Base-by-base conservation (phyloP, 2,113 vertebrate species). In the Epinephelus moara region DNA sequence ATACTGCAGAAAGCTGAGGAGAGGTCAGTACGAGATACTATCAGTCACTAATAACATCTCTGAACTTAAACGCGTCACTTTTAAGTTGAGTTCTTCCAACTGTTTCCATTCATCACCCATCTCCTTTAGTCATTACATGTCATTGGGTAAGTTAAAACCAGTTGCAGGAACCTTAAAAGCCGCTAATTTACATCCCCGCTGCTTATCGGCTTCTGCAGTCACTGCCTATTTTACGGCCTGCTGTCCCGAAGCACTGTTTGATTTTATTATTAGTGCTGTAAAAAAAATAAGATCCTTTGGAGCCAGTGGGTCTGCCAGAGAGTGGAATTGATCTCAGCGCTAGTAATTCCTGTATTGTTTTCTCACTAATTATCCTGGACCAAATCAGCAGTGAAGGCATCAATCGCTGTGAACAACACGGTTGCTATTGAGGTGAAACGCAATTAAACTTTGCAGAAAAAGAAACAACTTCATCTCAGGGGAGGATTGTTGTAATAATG, bases 321-420 rank as follows among this genome's bases (percentile, higher is more conserved):
- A 78, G 67, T 66, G 18, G n/a, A 85, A 92, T 82, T 90, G 90
- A 91, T 93, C 73, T 63, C 6, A 10, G 53, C 12, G 30, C 56
- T 56, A 42, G 50, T 62, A 85, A 82, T 69, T 53, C 37, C 84
- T 70, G 18, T 23, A 53, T 78, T 83, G 67, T 80, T 85, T 83
- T 82, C 60, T 68, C 78, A 80, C 77, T 88, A 86, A 91, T 91
- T 86, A 88, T 75, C 87, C 37, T 6, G 53, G 55, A 66, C 40
- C 18, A 78, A 83, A 84, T 89, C 45, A 33, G 82, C 77, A 88
- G 80, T 55, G 52, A 87, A 80, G 37, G n/a, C 75, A 88, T 89
- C 84, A 86, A 79, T 91, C 85, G 78, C 52, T 0, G 11, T 0
- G 12, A 69, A 78, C 62, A 33, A 82, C 78, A 78, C 6, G 11